Evolutionary conservation across 2,888 invertebrate species (phyloP), one percentile per base, ranked within the genome.

Genomic region (Campoplex capitator): DNA sequence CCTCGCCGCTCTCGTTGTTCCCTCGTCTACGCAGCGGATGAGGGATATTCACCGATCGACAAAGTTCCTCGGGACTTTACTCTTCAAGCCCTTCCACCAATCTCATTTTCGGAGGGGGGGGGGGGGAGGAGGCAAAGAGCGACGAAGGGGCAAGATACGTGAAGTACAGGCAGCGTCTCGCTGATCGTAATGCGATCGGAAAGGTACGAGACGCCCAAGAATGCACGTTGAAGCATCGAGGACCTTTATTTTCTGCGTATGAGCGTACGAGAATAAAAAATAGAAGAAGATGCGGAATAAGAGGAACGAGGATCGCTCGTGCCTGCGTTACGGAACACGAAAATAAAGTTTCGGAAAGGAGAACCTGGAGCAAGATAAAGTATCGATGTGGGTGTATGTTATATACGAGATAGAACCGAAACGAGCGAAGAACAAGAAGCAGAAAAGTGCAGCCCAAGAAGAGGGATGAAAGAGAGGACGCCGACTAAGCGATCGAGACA

Each of bases 1-100:
- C 70, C 58, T 54, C 45, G 45, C 23, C 62, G 42, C 32, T 78
- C 23, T 79, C 62, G 79, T 71, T 38, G 73, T 75, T 65, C 42
- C 51, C 85, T 70, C 45, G 70, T 75, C 68, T 83, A 70, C 79
- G 67, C 79, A n/a, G 79, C 62, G 85, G 62, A 78, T 78, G 78
- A 79, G 75, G 82, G 82, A 87, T 82, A 88, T 91, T 88, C 88
- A 88, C 81, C 90, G 90, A 91, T 91, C 91, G 90, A 92, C 92
- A 90, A 91, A 91, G 90, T 89, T 90, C 87, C 90, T 89, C 88
- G 85, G 75, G 88, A 88, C 77, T 84, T 83, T 81, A 68, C 79
- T 77, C 65, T 74, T 68, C 79, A 32, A 51, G 23, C 45, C 42
- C 70, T 38, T 67, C 70, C 48, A 45, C 79, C 58, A 67, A 48